Evolutionary conservation across 2,888 invertebrate species (phyloP), one percentile per base, ranked within the genome.

Genomic region (Andricus curvator): DNA sequence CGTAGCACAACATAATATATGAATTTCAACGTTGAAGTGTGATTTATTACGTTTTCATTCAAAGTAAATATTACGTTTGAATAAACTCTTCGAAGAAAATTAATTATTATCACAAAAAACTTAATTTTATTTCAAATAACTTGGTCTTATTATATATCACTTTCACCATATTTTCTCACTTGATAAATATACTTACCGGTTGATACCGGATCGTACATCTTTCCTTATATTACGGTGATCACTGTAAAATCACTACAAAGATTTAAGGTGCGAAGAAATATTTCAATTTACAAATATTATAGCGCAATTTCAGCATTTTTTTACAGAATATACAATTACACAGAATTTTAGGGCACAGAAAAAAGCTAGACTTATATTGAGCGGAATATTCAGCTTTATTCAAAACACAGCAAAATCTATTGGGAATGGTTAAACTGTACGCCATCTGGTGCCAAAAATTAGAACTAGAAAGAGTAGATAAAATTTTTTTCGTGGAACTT

Each of bases 151-250:
- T 51, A 44, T 51, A 51, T n/a, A 56, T 9, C 9, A n/a, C 0
- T 56, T 56, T n/a, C n/a, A 9, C n/a, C n/a, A 56, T 56, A 56
- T 56, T 56, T 56, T 56, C n/a, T 56, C 56, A 56, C n/a, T n/a
- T 56, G 9, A 56, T 56, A 56, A 56, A 56, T 56, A n/a, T 56
- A n/a, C 56, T 56, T 9, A 56, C 56, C 56, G 56, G n/a, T 56
- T 56, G 56, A 56, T 56, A 56, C 56, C 56, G n/a, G 56, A n/a
- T n/a, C n/a, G 56, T 56, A 56, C n/a, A 56, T 56, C 20, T 56
- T 20, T 56, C n/a, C n/a, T 56, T 56, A 56, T 20, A 56, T 56
- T 56, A n/a, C 9, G n/a, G 15, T 56, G 51, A 56, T n/a, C 51
- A 56, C 51, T 56, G 51, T 56, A 56, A 56, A 56, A n/a, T n/a